Evolutionary conservation across 2,113 vertebrate species (phyloP), one percentile per base, ranked within the genome.

Genomic region (Arvicanthis niloticus): DNA sequence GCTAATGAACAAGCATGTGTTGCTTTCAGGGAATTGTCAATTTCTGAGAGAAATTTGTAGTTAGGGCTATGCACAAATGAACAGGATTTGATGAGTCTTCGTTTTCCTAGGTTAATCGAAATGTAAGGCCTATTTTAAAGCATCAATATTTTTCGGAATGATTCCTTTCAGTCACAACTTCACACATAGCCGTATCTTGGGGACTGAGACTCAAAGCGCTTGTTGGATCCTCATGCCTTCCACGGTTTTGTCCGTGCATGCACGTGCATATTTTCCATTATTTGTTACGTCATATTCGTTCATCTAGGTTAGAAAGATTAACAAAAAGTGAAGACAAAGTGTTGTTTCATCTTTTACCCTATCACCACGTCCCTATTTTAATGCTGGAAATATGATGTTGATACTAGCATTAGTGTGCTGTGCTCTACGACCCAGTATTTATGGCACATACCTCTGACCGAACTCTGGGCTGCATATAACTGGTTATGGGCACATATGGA

Each of bases 31-130:
- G 81, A 93, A 62, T 12, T 80, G 3, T 88, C 24, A 96, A 81
- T 22, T 91, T 82, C n/a, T 67, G 3, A 17, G 37, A 56, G 21
- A 96, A 76, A 70, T 70, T 40, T 82, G 88, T 93, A 48, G 15
- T 96, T 95, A 68, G 7, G 48, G 56, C 7, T 62, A 40, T 82
- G 40, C 21, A 94, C n/a, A 94, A 88, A 75, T 93, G 90, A 97
- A 17, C 13, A 3, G 77, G 10, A 75, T 58, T 95, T 92, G 42
- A 86, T 5, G 17, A 88, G 7, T 91, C 8, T 75, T 29, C 56
- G 42, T 95, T 13, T 94, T 90, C 62, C 0, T 85, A 42, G 90
- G 53, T 89, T 87, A 89, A 84, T 86, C 78, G 11, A 2, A n/a
- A 5, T 68, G 85, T 60, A 95, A 92, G n/a, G 26, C 7, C 75